phyloP scores from a whole-genome alignment of 2,797 vertebrate genomes.

The Myotis myotis region DNA sequence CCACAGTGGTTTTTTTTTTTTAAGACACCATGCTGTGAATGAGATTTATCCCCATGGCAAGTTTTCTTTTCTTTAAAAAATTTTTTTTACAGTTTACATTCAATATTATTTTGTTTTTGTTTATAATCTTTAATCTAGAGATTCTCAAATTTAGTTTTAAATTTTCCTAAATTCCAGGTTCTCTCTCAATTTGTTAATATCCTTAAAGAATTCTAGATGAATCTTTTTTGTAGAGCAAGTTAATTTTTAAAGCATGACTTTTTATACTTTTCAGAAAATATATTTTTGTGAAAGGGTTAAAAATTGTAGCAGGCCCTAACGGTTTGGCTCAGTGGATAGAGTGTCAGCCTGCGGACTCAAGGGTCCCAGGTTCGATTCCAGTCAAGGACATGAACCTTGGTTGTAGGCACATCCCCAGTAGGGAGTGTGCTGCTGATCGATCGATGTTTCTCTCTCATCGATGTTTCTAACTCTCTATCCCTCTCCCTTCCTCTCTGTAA shows the following conservation, averaged over 20 bases:
- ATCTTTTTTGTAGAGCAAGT: neutral
- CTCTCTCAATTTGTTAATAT: constrained; percentile 27
- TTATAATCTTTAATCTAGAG: neutral
- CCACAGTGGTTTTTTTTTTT: neutral
- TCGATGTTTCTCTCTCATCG: too few species aligned
- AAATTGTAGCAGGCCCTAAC: neutral
- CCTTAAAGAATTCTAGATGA: constrained; percentile 25
- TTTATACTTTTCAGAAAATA: constrained; percentile 44
- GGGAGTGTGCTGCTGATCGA: too few species aligned
- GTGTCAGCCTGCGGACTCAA: too few species aligned
- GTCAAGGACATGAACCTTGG: too few species aligned
- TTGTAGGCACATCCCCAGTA: too few species aligned
- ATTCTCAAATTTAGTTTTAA: constrained; percentile 12
- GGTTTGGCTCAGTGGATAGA: too few species aligned
- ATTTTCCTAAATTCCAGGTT: constrained; percentile 8
- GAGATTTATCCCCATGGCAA: neutral
- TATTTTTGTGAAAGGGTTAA: constrained; percentile 37
- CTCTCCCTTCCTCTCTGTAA: too few species aligned
- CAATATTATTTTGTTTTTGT: neutral
- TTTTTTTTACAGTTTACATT: neutral
- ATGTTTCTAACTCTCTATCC: too few species aligned
- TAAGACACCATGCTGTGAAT: neutral
- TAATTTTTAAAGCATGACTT: constrained; percentile 10
- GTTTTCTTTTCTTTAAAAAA: neutral
- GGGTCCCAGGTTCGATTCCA: too few species aligned